Evolutionary conservation across 1,140 invertebrate species (phyloP).

Genomic region (Caenorhabditis remanei): DNA sequence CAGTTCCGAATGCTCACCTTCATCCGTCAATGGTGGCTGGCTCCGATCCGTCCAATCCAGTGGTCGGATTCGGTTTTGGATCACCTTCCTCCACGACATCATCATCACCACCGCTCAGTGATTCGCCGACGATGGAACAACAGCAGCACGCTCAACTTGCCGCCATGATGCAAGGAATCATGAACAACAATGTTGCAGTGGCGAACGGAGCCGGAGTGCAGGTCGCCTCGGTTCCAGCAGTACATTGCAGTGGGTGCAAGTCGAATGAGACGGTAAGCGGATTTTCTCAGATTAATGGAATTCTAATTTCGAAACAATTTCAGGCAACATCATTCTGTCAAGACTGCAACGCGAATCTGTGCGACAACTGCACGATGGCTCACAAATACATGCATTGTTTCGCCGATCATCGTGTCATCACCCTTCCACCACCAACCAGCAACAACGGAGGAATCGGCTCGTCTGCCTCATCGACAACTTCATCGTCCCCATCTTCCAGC

Average conservation of each 20-base stretch:
- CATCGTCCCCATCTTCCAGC: background rate
- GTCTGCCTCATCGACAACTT: constrained; percentile 47
- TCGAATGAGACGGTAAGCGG: constrained; percentile 20
- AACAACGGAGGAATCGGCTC: constrained; percentile 13
- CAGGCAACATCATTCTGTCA: constrained; percentile 54
- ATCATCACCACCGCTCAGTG: constrained; percentile 57
- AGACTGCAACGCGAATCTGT: constrained; percentile 93
- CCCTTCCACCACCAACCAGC: constrained; percentile 57
- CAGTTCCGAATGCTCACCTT: constrained; percentile 83
- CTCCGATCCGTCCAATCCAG: constrained; percentile 9
- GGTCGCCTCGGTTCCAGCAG: constrained; percentile 29
- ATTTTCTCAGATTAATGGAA: background rate
- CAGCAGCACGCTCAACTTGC: constrained; percentile 29
- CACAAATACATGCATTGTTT: constrained; percentile 99
- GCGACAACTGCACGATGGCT: constrained; percentile 95
- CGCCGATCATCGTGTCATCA: constrained; percentile 86
- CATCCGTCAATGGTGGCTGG: constrained; percentile 78
- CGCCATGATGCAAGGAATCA: constrained; percentile 24
- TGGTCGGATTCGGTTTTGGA: constrained; percentile 51
- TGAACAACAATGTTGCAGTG: constrained; percentile 23
- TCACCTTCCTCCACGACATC: constrained; percentile 52
- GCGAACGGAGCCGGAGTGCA: background rate
- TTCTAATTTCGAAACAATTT: background rate
- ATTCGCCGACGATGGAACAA: constrained; percentile 79
- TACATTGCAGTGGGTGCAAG: constrained; percentile 42